phyloP scores from a whole-genome alignment of 2,113 vertebrate species.

The Ceyx cyanopectus region DNA sequence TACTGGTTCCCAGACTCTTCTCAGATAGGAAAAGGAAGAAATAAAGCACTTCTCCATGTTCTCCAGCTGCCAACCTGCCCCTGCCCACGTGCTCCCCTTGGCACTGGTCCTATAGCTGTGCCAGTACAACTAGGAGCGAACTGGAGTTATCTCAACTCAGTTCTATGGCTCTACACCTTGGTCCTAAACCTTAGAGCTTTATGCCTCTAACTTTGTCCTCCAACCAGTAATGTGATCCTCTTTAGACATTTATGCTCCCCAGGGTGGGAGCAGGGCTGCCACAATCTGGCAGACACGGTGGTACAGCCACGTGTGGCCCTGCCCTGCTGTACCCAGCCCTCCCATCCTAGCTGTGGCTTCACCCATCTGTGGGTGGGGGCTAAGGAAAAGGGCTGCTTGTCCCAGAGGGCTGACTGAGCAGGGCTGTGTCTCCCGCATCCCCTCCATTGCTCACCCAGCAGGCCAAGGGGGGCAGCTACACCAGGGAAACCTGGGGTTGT shows the following conservation, averaged over 20 bases:
- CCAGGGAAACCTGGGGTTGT: not conserved
- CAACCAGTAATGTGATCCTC: not conserved
- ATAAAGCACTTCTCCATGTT: not conserved
- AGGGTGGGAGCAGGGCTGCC: not conserved
- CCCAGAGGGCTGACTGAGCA: fast-evolving
- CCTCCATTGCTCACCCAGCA: not conserved
- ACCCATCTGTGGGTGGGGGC: not conserved
- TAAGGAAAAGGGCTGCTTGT: fast-evolving
- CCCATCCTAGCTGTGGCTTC: not conserved
- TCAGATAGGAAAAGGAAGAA: not conserved
- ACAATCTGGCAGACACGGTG: too few relatives aligned
- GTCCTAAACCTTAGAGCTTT: not conserved
- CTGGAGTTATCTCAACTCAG: not conserved
- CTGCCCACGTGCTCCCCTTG: fast-evolving
- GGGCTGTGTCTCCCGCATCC: not conserved
- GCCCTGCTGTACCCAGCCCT: not conserved
- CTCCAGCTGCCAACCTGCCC: not conserved
- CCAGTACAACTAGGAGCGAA: fast-evolving
- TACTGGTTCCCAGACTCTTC: not conserved
- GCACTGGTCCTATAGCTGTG: fast-evolving
- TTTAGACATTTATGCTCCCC: fast-evolving
- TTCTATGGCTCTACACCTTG: fast-evolving
- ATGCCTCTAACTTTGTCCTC: not conserved
- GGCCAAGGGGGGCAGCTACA: slow-evolving; percentile 13
- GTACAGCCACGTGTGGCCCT: fast-evolving